A percentile compares a stretch with the other conserved stretches of the same genome.
Evolutionary conservation across 2,888 invertebrate genomes (phyloP).

Genomic region (Eristalinus sepulchralis): DNA sequence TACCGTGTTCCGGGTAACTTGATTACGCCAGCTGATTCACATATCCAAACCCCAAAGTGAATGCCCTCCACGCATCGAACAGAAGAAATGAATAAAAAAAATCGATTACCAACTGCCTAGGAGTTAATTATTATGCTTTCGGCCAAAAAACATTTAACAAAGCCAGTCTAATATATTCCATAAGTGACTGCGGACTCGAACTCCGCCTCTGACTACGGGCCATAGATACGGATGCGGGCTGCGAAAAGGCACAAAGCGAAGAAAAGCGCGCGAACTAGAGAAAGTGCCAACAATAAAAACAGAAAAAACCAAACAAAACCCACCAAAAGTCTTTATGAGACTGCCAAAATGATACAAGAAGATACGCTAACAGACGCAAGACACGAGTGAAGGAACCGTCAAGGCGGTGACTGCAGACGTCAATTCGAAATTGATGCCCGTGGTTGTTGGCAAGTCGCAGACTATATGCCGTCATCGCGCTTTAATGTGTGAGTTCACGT

Average conservation of each 20-base stretch:
- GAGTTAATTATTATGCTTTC: constrained; percentile 46
- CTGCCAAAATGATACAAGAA: constrained; percentile 30
- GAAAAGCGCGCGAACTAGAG: constrained; percentile 37
- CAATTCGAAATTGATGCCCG: constrained; percentile 33
- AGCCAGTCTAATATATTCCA: constrained; percentile 48
- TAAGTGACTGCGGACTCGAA: constrained; percentile 24
- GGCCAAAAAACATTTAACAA: constrained; percentile 48
- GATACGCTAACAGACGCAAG: neutral
- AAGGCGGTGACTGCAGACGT: neutral
- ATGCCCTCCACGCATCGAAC: constrained; percentile 13
- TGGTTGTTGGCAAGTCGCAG: constrained; percentile 13
- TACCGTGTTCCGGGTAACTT: constrained; percentile 26
- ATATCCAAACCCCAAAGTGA: constrained; percentile 23
- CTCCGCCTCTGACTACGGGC: constrained; percentile 2
- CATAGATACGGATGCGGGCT: constrained; percentile 14
- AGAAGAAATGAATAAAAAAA: constrained; percentile 1
- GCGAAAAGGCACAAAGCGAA: neutral
- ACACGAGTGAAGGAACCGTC: constrained; percentile 5
- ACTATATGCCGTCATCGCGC: constrained; percentile 44
- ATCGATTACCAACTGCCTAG: constrained; percentile 38
- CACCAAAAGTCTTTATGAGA: constrained; percentile 34
- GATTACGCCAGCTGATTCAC: constrained; percentile 14
- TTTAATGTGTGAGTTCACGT: constrained; percentile 4
- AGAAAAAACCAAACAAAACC: constrained; percentile 35
- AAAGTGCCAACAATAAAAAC: constrained; percentile 54